Base-by-base conservation (phyloP, 2,888 invertebrate genomes). In the Mellilla xanthometata region DNA sequence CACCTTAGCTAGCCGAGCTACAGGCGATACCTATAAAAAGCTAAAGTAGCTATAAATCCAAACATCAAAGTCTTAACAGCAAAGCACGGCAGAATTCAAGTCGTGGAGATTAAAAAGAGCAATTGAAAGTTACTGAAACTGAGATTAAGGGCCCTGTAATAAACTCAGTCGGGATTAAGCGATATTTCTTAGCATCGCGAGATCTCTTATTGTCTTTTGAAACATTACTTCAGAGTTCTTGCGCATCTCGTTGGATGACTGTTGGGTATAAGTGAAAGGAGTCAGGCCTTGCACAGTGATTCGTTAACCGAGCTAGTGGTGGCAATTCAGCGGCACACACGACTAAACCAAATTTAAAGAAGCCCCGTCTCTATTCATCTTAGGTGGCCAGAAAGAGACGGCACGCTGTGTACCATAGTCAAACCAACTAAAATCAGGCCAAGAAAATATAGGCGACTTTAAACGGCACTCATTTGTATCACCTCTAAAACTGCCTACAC, bases 141-240 rank as follows among this genome's bases (percentile, higher is more conserved):
- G 47, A 53, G 58, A 58, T 57, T 56, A 54, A 54, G 39, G 63
- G 62, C 56, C 50, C 41, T 43, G 54, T 60, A 65, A 67, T 76
- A 72, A 72, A 74, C 57, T 53, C 53, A 63, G 59, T 57, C 54
- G 57, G 68, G 67, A 69, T 70, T 67, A 66, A 69, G 62, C 62
- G 68, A 73, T 76, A 70, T 72, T 61, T 64, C 56, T 59, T 58
- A 56, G 58, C 60, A 66, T 69, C 60, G 61, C 54, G 42, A 61
- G 61, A 71, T 73, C 65, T 73, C 65, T 69, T 73, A 70, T 70
- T 69, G 70, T 76, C 72, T 67, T 69, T 73, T 62, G 60, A 65
- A 72, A 64, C 62, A 60, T 65, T 66, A 68, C 71, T 76, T 72
- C 56, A 55, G 60, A 65, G 69, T 64, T 58, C 54, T 65, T 57